A percentile compares a stretch with the other conserved stretches of the same genome.
Evolutionary conservation across 1,140 invertebrate species (phyloP).

Genomic region (Conopomorpha cramerella): DNA sequence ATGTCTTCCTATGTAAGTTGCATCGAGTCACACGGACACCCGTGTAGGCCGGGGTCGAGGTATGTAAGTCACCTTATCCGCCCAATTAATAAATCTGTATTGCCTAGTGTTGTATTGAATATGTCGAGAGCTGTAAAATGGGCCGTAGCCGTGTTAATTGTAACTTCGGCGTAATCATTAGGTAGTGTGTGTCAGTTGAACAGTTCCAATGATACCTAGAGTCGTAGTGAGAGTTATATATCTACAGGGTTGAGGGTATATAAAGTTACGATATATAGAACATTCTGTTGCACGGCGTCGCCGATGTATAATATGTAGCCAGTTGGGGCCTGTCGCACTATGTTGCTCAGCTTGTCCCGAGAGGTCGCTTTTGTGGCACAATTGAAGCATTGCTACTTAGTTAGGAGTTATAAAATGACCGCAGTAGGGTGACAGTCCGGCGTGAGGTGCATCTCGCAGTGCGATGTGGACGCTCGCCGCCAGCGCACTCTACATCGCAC

Average conservation of each 20-base stretch:
- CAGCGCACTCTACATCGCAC: slow-evolving; percentile 10
- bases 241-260: slow-evolving; percentile 22
- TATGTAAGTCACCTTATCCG: slow-evolving; percentile 29
- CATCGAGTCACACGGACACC: slow-evolving; percentile 29
- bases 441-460: slow-evolving; percentile 13
- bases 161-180: slow-evolving; percentile 26
- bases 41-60: slow-evolving; percentile 36
- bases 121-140: background rate
- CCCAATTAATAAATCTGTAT: too few relatives aligned
- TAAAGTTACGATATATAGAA: slow-evolving; percentile 16
- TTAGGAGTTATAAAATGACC: slow-evolving; percentile 45
- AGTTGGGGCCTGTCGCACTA: too few relatives aligned
- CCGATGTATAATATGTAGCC: too few relatives aligned
- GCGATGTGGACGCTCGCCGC: slow-evolving; percentile 9
- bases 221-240: slow-evolving; percentile 18
- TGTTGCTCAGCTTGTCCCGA: slow-evolving; percentile 24
- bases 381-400: slow-evolving; percentile 39
- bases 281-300: slow-evolving; percentile 12
- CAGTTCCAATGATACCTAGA: slow-evolving; percentile 13
- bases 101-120: too few relatives aligned
- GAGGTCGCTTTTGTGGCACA: slow-evolving; percentile 40
- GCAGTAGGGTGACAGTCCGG: slow-evolving; percentile 28
- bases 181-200: slow-evolving; percentile 44
- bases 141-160: background rate
- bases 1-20: slow-evolving; percentile 58